Conservation (phyloP, 2,113 vertebrate species). For the Calonectris borealis region DNA sequence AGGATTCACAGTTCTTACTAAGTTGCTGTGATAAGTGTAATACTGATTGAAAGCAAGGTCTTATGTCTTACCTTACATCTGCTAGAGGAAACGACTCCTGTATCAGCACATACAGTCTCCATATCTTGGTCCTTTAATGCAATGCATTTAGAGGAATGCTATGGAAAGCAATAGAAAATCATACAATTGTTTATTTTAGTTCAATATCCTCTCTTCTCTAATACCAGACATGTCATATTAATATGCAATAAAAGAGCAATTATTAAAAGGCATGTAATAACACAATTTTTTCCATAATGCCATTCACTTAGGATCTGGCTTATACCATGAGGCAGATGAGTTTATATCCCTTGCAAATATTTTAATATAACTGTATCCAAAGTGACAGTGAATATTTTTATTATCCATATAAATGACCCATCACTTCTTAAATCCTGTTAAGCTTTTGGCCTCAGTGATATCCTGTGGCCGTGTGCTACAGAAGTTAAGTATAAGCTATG, state of each 20-base stretch:
- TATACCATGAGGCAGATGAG: not conserved
- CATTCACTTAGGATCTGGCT: not conserved
- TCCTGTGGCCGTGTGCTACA: not conserved
- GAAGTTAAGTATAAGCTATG: not conserved
- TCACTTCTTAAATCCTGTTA: constrained; percentile 39
- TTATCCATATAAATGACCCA: constrained; percentile 22
- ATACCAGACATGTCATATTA: not conserved
- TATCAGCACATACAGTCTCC: not conserved
- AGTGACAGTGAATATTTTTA: constrained; percentile 43
- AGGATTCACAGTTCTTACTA: not conserved
- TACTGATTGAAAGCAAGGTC: not conserved
- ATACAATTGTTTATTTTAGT: not conserved
- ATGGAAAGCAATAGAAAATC: not conserved
- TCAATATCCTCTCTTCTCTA: not conserved
- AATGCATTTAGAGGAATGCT: not conserved
- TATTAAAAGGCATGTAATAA: not conserved
- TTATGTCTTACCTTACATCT: not conserved
- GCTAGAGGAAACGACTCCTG: not conserved
- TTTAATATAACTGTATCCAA: constrained; percentile 29
- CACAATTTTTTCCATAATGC: not conserved
- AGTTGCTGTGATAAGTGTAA: not conserved
- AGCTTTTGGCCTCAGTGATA: constrained; percentile 6
- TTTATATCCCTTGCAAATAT: constrained; percentile 37
- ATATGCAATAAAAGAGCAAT: not conserved
- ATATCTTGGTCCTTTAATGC: not conserved